These are phyloP conservation scores for Vanacampus margaritifer DNA, from an alignment of 2,113 vertebrate genomes.

Conservation along the genomic window DNA sequence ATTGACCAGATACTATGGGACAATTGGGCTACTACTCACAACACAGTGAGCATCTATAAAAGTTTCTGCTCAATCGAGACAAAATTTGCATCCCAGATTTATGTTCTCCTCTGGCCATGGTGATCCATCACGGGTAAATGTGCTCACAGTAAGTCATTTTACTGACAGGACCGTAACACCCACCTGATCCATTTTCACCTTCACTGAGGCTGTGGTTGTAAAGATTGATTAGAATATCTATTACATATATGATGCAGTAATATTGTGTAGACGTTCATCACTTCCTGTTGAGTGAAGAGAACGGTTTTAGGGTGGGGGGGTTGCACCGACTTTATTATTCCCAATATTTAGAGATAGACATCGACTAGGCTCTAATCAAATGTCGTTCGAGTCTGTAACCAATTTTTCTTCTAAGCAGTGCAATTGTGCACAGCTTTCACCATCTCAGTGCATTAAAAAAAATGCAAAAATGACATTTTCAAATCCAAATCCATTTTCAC, in stretches of 20 bases:
- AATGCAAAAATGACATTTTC: too few species aligned
- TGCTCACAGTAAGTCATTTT: slow-evolving; percentile 25
- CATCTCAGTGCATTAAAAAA: too few species aligned
- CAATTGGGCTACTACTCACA: neutral
- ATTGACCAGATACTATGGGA: neutral
- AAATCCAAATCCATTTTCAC: too few species aligned
- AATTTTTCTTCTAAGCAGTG: too few species aligned
- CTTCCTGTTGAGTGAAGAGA: neutral
- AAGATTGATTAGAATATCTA: neutral
- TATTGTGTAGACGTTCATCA: neutral
- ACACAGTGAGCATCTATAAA: neutral
- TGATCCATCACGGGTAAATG: slow-evolving; percentile 41
- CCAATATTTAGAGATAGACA: too few species aligned
- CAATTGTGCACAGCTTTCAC: too few species aligned
- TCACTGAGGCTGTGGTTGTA: neutral
- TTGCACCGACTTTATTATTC: too few species aligned
- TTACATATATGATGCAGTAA: neutral
- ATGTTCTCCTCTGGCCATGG: slow-evolving; percentile 36
- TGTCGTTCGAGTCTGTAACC: too few species aligned
- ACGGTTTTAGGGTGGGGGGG: neutral
- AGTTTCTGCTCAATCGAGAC: slow-evolving; percentile 10
- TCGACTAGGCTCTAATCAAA: too few species aligned
- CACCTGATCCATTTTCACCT: slow-evolving; percentile 41
- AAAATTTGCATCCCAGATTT: slow-evolving; percentile 35
- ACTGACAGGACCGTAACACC: slow-evolving; percentile 35